These are phyloP conservation scores for Orestias chungarensis DNA, from an alignment of 2,797 vertebrate genomes.

Conservation along the genomic window DNA sequence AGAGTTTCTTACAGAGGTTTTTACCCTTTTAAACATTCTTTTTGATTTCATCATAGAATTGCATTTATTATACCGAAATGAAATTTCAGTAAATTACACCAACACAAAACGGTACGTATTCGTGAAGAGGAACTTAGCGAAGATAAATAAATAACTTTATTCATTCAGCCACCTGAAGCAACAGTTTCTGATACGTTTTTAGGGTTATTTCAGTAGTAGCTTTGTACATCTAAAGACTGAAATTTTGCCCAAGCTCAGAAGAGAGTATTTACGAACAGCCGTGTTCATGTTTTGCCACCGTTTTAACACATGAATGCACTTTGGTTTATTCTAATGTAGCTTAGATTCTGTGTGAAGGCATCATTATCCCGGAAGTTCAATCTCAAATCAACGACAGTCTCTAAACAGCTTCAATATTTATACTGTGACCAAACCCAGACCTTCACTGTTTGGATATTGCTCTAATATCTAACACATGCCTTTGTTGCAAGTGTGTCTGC, in stretches of 20 bases:
- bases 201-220: neutral
- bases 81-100: neutral
- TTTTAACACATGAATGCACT: neutral
- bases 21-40: neutral
- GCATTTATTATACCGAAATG: too few relatives aligned
- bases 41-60: neutral
- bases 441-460: too few relatives aligned
- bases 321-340: too few relatives aligned
- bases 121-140: neutral
- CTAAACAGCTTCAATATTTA: neutral
- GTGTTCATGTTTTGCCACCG: neutral
- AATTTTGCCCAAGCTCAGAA: neutral
- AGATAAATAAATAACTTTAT: too few relatives aligned
- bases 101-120: neutral
- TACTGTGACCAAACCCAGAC: too few relatives aligned
- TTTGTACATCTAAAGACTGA: neutral
- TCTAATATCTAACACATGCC: too few relatives aligned
- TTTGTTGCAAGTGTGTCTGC: too few relatives aligned
- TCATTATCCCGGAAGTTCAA: neutral
- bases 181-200: neutral
- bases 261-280: neutral
- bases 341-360: too few relatives aligned
- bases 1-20: neutral
- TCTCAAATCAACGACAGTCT: neutral
- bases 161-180: neutral